Conservation (phyloP, 1,140 invertebrate species). For the Neelides sp. region DNA sequence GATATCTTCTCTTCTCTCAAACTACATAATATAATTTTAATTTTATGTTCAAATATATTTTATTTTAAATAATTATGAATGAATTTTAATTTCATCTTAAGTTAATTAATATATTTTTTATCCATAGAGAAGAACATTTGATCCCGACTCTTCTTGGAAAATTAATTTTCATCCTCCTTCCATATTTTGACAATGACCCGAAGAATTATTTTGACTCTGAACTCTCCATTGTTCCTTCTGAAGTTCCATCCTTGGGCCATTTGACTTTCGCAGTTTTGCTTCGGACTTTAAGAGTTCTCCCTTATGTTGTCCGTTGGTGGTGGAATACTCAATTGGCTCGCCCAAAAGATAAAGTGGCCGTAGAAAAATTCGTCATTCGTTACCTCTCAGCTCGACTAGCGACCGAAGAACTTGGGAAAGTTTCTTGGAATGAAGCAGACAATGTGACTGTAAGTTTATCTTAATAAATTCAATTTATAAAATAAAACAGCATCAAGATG, state of each 20-base stretch:
- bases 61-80: too few relatives aligned
- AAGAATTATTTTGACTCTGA: constrained; percentile 20
- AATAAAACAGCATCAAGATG: neutral
- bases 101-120: neutral
- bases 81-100: too few relatives aligned
- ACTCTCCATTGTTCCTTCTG: constrained; percentile 32
- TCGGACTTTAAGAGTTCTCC: constrained; percentile 50
- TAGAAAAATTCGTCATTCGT: constrained; percentile 60
- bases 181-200: constrained; percentile 2
- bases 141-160: constrained; percentile 12
- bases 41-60: neutral
- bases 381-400: constrained; percentile 60
- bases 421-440: constrained; percentile 34
- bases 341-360: constrained; percentile 49
- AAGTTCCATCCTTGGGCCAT: constrained; percentile 42
- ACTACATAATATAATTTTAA: neutral
- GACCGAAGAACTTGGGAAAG: constrained; percentile 51
- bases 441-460: constrained; percentile 21
- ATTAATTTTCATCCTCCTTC: constrained; percentile 15
- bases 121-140: constrained; percentile 13
- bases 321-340: constrained; percentile 51
- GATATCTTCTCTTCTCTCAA: neutral
- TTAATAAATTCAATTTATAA: neutral
- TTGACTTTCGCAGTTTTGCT: constrained; percentile 55
- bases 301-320: constrained; percentile 70